Evolutionary conservation across 2,888 invertebrate genomes (phyloP).

Genomic region (Drosophila peninsularis): DNA sequence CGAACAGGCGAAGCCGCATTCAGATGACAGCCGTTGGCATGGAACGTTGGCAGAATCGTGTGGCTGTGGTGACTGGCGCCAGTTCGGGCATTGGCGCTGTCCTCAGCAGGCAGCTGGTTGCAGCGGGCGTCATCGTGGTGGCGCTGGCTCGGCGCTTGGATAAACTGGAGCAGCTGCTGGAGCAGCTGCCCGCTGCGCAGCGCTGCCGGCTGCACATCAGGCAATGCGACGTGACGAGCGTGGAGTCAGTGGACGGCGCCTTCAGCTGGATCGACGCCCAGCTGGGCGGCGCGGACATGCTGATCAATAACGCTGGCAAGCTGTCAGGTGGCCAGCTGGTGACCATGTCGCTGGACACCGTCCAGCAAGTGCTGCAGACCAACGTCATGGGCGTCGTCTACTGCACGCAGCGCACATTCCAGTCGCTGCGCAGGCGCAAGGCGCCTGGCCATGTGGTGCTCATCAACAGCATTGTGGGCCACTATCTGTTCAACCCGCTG

Average conservation of each 20-base stretch:
- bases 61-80: constrained; percentile 88
- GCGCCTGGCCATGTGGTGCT: constrained; percentile 85
- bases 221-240: constrained; percentile 85
- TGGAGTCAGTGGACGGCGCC: constrained; percentile 85
- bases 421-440: constrained; percentile 83
- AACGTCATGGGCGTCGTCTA: constrained; percentile 85
- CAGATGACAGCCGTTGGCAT: constrained; percentile 63
- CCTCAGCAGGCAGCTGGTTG: constrained; percentile 83
- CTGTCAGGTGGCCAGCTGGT: constrained; percentile 59
- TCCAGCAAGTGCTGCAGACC: constrained; percentile 83
- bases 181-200: constrained; percentile 34
- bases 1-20: constrained; percentile 26
- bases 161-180: constrained; percentile 60
- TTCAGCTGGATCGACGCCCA: constrained; percentile 85
- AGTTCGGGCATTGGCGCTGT: constrained; percentile 87
- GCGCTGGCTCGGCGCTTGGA: constrained; percentile 85
- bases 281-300: constrained; percentile 86
- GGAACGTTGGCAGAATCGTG: constrained; percentile 87
- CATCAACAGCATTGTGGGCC: constrained; percentile 84
- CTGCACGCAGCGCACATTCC: constrained; percentile 84
- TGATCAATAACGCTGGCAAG: constrained; percentile 87
- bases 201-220: constrained; percentile 48
- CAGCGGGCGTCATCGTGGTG: constrained; percentile 86
- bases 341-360: constrained; percentile 51
- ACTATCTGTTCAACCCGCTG: constrained; percentile 73